These are phyloP conservation scores for Drosophila conformis DNA, from an alignment of 2,888 invertebrate genomes.

Conservation along the genomic window DNA sequence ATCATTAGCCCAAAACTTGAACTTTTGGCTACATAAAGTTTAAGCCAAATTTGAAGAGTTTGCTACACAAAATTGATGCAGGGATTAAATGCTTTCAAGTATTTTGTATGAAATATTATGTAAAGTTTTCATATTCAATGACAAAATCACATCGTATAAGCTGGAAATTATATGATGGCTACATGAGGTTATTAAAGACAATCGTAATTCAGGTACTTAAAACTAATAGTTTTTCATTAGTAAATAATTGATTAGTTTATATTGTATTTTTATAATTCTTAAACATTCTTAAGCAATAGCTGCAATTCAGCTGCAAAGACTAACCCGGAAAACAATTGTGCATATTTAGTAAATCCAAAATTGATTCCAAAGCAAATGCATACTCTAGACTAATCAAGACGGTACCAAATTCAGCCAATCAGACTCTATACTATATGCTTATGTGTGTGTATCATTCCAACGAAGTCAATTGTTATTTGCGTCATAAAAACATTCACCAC, in stretches of 20 bases:
- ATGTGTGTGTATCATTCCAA: not conserved
- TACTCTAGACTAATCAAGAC: not conserved
- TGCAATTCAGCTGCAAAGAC: not conserved
- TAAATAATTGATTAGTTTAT: not conserved
- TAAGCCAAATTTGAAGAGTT: not conserved
- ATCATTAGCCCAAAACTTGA: conserved; percentile 48
- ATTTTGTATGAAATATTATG: not conserved
- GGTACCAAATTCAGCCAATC: not conserved
- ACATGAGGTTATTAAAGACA: not conserved
- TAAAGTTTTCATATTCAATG: not conserved
- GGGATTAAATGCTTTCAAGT: not conserved
- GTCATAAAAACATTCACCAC: conserved; percentile 20
- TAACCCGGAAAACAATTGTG: not conserved
- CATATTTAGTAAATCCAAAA: not conserved
- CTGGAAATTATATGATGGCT: not conserved
- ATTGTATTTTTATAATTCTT: not conserved
- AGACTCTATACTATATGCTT: not conserved
- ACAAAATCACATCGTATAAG: not conserved
- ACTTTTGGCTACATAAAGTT: conserved; percentile 21
- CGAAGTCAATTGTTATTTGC: conserved; percentile 1
- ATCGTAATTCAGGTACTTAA: not conserved
- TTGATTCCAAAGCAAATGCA: conserved; percentile 4
- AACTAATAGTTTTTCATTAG: not conserved
- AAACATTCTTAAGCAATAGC: not conserved
- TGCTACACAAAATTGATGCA: not conserved